Base-by-base conservation (phyloP, 2,113 vertebrate species). In the Gavia stellata region DNA sequence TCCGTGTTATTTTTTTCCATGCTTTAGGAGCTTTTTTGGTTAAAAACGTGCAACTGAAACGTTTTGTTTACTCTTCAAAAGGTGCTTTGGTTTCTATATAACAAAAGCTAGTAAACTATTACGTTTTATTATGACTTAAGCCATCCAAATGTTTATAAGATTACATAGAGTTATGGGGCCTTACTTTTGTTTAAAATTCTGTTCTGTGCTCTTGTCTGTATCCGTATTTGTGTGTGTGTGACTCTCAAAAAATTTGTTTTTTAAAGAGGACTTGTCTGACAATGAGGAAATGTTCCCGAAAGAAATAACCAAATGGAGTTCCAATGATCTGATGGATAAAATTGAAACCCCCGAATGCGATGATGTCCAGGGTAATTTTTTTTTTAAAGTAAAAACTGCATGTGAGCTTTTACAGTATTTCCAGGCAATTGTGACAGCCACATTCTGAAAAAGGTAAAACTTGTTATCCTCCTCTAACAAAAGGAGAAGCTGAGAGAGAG, bases 271-370 rank as follows among this genome's bases (percentile, higher is more conserved):
- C 97, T 95, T 99, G 81, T 99, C 99, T 8, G 99, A 99, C 83
- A 96, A 97, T 3, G 99, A 99, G 96, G 99, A 99, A 62, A 97
- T 98, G 81, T 98, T 99, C 95, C 98, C 99, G 23, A 99, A 99
- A 96, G 99, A 99, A 97, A 99, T 99, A 91, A 96, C 98, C 88
- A 99, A 99, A 92, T 99, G 99, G 99, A 99, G 98, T 95, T 99
- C 99, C 90, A 99, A 99, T 4, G 99, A 99, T 84, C 98, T 99
- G 95, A 99, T 99, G 98, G 99, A 99, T 98, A 99, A 99, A 97
- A 99, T 99, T 28, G 99, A 99, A 95, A 98, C 98, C 29, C 96
- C 97, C 0, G 99, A 99, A 94, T 88, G 98, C 0, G 99, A 99
- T 67, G 98, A 99, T 85, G 92, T 97, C 59, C 94, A 98, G 63